Conservation (phyloP, 2,113 vertebrate genomes). For the Alouatta palliata region DNA sequence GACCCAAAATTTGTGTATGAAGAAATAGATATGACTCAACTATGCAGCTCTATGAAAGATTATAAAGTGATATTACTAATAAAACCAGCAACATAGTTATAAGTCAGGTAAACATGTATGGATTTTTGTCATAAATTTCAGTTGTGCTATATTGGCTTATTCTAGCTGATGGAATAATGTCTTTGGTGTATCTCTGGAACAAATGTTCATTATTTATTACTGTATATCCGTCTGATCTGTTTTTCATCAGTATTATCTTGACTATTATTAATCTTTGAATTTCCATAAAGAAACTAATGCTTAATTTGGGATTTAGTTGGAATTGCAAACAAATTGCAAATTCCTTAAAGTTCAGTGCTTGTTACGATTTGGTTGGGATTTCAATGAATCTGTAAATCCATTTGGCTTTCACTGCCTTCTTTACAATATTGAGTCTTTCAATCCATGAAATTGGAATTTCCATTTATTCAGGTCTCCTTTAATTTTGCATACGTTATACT, state of each 20-base stretch:
- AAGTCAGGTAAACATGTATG: not conserved
- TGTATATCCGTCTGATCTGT: not conserved
- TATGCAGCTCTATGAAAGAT: not conserved
- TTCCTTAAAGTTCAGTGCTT: no score
- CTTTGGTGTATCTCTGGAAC: not conserved
- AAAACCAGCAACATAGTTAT: not conserved
- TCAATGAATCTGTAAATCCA: not conserved
- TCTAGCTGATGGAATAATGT: not conserved
- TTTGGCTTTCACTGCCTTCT: not conserved
- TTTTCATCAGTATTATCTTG: not conserved
- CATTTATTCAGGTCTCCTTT: not conserved
- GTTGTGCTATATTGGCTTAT: not conserved
- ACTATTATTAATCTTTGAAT: not conserved
- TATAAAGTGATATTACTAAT: not conserved
- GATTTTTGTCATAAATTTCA: not conserved
- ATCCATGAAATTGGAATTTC: not conserved
- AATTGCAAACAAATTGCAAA: not conserved
- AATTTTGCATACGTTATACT: not conserved
- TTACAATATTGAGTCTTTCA: not conserved
- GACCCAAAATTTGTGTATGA: not conserved
- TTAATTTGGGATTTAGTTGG: not conserved
- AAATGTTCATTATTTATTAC: not conserved
- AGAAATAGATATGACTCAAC: not conserved
- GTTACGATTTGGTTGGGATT: not conserved
- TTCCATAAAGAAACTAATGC: not conserved